These are phyloP conservation scores for Antidorcas marsupialis DNA, from an alignment of 2,113 vertebrate species.

Conservation along the genomic window DNA sequence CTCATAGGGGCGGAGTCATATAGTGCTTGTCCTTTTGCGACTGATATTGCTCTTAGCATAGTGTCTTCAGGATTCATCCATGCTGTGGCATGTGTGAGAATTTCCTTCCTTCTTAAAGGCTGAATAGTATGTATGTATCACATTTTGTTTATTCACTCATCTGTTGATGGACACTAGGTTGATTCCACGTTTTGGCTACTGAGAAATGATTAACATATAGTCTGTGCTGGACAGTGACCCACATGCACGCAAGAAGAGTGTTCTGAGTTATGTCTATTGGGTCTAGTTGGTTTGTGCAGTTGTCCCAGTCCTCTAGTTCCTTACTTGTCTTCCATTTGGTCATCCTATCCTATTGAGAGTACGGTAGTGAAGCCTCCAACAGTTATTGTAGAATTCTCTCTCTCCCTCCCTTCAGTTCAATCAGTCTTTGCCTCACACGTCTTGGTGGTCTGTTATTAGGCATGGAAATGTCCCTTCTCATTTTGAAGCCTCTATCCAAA, in stretches of 20 bases:
- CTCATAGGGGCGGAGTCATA: neutral
- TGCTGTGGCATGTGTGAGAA: neutral
- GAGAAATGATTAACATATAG: neutral
- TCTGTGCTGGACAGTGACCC: neutral
- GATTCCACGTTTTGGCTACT: neutral
- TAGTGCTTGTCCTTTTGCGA: neutral
- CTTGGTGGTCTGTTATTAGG: neutral
- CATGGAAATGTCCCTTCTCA: neutral
- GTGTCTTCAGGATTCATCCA: neutral
- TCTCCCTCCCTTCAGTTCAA: neutral
- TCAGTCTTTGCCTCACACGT: neutral
- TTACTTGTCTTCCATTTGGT: neutral
- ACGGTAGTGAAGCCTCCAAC: neutral
- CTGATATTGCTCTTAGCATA: neutral
- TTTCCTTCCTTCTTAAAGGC: neutral
- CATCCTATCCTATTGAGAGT: neutral
- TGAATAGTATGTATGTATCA: neutral
- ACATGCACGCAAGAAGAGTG: neutral
- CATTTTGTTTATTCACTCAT: neutral
- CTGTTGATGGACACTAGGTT: neutral
- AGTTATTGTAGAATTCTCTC: neutral
- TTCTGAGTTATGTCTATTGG: neutral
- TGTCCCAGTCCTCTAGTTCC: neutral
- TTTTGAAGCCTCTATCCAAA: neutral
- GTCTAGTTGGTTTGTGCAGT: neutral